phyloP scores from a whole-genome alignment of 2,113 vertebrate genomes.

The Ptilorrhoa leucosticta region DNA sequence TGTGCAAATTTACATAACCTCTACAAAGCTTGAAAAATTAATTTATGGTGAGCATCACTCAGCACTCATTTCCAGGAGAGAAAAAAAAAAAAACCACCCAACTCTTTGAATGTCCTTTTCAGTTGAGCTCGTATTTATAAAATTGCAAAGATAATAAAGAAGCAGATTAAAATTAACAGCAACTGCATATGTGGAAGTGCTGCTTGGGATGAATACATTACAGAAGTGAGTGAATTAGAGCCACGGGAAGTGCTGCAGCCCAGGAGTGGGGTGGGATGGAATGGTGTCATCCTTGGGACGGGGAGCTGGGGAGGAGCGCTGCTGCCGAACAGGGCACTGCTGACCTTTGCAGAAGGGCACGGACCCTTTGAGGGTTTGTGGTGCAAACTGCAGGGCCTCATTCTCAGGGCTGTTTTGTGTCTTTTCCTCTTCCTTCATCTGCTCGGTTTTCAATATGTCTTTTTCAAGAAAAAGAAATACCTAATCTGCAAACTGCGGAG shows the following conservation, averaged over 20 bases:
- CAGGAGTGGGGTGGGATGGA: background rate
- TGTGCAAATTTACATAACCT: constrained; percentile 31
- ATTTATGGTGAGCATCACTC: constrained; percentile 38
- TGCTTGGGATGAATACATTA: constrained; percentile 4
- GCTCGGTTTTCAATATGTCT: background rate
- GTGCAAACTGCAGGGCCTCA: background rate
- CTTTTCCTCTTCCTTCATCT: background rate
- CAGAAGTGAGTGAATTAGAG: background rate
- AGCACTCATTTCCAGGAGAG: background rate
- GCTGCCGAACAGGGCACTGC: background rate
- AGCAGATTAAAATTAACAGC: constrained; percentile 54
- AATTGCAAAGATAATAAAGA: constrained; percentile 34
- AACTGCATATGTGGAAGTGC: background rate
- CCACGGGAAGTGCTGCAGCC: background rate
- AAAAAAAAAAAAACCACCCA: background rate
- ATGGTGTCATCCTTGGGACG: background rate
- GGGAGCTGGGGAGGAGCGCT: background rate
- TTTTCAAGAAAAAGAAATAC: background rate
- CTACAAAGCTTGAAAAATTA: constrained; percentile 38
- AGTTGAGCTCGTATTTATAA: constrained; percentile 20
- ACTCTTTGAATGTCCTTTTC: constrained; percentile 25
- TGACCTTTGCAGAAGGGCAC: background rate
- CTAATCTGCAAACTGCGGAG: background rate
- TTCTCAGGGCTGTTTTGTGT: background rate
- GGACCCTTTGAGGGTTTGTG: background rate